Evolutionary conservation across 1,140 invertebrate genomes (phyloP), one percentile per base, ranked within the genome.

Genomic region (Bemisia tabaci): DNA sequence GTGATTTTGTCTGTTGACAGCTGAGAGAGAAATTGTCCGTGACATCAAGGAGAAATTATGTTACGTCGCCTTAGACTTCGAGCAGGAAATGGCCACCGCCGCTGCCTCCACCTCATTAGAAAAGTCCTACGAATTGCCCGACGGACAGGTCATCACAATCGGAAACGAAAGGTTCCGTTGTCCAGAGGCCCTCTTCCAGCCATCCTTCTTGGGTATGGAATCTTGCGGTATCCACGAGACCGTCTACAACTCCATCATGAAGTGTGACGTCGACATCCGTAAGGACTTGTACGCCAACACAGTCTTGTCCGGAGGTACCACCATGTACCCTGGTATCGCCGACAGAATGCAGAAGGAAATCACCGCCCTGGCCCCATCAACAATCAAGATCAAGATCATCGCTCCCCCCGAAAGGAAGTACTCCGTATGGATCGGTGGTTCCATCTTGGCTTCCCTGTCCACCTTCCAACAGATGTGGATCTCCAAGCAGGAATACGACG

Each of bases 41-140:
- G 93, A 96, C 82, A 94, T 95, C 82, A 95, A 93, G 84, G 91
- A 94, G 77, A 94, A 93, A 78, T 83, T 94, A 65, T 94, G 91
- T 84, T 94, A 93, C 80, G 84, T 88, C 62, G 86, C 85, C 69
- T 77, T 89, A 74, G 86, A 81, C 79, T 89, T 92, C 75, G 90
- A 93, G 77, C 89, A 92, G 78, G 90, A 93, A 80, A 93, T 93
- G 90, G 86, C 86, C 71, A 91, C 89, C 59, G 89, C 89, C 65
- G 87, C 89, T 24, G 83, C 87, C 60, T 88, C 86, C 71, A 87
- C 84, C 61, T 87, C 86, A 26, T 79, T 92, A 69, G 89, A 91
- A 77, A 91, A 92, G 79, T 87, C 84, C 65, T 92, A 92, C 75
- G 89, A 92, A 79, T 78, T 91, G 71, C 90, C 84, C 69, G 85